Evolutionary conservation across 2,113 vertebrate genomes (phyloP).

Genomic region (Formicarius rufipectus): DNA sequence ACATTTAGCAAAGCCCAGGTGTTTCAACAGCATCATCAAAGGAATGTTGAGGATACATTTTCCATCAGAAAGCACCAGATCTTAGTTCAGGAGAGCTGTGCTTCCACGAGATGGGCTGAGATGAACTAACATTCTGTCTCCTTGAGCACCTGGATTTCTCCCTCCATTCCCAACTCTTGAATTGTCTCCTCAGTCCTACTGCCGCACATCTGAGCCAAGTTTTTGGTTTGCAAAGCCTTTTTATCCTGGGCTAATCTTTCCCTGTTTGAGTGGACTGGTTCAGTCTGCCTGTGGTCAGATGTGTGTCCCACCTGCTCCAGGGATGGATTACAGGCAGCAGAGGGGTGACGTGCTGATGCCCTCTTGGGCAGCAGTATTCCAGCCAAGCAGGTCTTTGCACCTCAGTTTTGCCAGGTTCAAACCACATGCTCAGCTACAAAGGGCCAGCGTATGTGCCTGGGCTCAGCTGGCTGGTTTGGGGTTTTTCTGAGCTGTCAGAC

Average conservation of each 20-base stretch:
- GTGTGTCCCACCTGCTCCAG: background rate
- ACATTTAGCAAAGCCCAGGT: background rate
- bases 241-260: background rate
- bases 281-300: background rate
- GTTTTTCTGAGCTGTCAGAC: background rate
- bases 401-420: background rate
- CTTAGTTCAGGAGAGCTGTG: background rate
- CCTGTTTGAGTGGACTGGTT: background rate
- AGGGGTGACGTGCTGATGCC: background rate
- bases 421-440: background rate
- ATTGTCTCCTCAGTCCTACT: background rate
- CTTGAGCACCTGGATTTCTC: background rate
- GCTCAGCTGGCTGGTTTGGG: background rate
- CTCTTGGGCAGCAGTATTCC: background rate
- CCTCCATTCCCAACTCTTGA: background rate
- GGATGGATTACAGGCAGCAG: accelerated
- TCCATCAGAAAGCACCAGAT: background rate
- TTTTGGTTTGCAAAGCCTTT: background rate
- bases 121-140: background rate
- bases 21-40: background rate
- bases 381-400: background rate
- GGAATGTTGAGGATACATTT: background rate
- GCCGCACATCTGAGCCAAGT: background rate
- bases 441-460: background rate
- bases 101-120: background rate